Evolutionary conservation across 2,888 invertebrate species (phyloP).

Genomic region (Ecliptopera silaceata): DNA sequence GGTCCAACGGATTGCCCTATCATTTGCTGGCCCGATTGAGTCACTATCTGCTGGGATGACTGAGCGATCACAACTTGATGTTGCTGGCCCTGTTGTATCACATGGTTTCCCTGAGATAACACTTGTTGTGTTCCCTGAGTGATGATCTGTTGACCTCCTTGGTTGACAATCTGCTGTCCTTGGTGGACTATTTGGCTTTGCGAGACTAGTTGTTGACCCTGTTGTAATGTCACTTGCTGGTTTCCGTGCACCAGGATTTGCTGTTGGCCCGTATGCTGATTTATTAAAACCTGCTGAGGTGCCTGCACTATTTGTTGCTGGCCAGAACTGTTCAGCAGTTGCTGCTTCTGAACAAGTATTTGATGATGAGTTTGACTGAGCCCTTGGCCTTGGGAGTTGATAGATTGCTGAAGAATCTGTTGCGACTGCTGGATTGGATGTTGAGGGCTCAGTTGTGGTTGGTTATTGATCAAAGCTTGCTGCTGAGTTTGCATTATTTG

Average conservation of each 20-base stretch:
- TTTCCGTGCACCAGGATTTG: constrained; percentile 79
- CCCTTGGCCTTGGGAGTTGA: constrained; percentile 79
- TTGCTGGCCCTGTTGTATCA: constrained; percentile 76
- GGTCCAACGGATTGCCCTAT: constrained; percentile 71
- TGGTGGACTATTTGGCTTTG: constrained; percentile 77
- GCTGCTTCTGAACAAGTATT: constrained; percentile 81
- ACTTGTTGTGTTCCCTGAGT: constrained; percentile 73
- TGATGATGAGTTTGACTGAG: constrained; percentile 78
- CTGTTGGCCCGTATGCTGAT: constrained; percentile 76
- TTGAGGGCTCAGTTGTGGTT: constrained; percentile 79
- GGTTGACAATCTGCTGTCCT: constrained; percentile 74
- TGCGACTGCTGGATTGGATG: constrained; percentile 82
- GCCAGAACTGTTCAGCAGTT: constrained; percentile 80
- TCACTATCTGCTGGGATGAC: constrained; percentile 76
- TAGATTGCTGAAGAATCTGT: constrained; percentile 84
- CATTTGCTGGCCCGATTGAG: constrained; percentile 75
- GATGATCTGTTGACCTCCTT: constrained; percentile 73
- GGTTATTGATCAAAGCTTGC: constrained; percentile 72
- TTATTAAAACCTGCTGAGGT: constrained; percentile 79
- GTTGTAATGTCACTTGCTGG: constrained; percentile 76
- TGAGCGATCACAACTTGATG: constrained; percentile 79
- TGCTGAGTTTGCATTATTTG: constrained; percentile 83
- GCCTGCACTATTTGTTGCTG: constrained; percentile 79
- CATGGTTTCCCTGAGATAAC: constrained; percentile 76
- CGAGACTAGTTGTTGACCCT: constrained; percentile 75